A percentile compares a stretch with the other conserved stretches of the same genome.
These are phyloP conservation scores for Caranx ignobilis DNA, from an alignment of 2,113 vertebrate genomes.

Conservation along the genomic window DNA sequence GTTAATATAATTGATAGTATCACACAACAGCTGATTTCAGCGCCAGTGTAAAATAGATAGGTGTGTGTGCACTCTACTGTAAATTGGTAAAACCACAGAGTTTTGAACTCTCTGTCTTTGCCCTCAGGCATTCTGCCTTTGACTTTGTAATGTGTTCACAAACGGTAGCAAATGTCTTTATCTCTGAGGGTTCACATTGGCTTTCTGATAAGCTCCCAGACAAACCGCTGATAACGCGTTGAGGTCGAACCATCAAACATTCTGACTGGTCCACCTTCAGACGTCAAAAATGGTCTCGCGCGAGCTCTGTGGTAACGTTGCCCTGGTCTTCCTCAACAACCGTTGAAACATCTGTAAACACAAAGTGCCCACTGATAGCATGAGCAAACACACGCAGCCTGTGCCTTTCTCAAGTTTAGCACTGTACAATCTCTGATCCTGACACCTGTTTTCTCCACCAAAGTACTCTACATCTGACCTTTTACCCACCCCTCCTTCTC, in stretches of 20 bases:
- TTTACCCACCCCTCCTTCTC: neutral
- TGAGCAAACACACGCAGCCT: conserved; percentile 63
- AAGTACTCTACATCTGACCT: neutral
- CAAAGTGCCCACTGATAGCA: conserved; percentile 60
- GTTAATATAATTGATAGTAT: neutral
- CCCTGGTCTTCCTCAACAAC: conserved; percentile 62
- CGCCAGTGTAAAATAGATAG: neutral
- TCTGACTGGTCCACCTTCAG: conserved; percentile 10
- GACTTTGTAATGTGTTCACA: conserved; percentile 33
- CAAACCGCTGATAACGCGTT: conserved; percentile 38
- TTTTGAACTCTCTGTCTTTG: conserved; percentile 27
- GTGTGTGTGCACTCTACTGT: neutral
- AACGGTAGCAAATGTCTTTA: conserved; percentile 26
- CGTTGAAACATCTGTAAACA: conserved; percentile 74
- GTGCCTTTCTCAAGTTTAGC: conserved; percentile 50
- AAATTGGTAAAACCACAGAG: neutral
- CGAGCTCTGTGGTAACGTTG: conserved; percentile 8
- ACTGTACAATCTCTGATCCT: conserved; percentile 2
- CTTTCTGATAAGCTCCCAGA: conserved; percentile 48
- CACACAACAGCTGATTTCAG: neutral
- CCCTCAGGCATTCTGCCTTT: conserved; percentile 24
- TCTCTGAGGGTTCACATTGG: conserved; percentile 28
- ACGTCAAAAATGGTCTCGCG: conserved; percentile 32
- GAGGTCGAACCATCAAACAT: conserved; percentile 29
- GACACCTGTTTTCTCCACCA: conserved; percentile 26